Evolutionary conservation across 2,888 invertebrate species (phyloP).

Genomic region (Oligia fasciuncula): DNA sequence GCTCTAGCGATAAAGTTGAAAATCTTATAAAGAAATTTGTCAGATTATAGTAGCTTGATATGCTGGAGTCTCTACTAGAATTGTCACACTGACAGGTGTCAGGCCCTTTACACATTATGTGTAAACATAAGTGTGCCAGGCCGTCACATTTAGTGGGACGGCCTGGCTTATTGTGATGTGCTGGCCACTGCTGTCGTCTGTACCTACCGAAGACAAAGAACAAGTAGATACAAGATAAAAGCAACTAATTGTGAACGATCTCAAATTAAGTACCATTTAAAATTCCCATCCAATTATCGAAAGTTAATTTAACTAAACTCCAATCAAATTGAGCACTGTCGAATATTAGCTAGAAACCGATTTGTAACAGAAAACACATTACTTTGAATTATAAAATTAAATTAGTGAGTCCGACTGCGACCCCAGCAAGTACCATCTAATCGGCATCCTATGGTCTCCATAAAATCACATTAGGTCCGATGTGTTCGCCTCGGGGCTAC

Average conservation of each 20-base stretch:
- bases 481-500: slow-evolving; percentile 80
- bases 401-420: slow-evolving; percentile 69
- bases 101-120: too few relatives aligned
- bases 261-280: slow-evolving; percentile 3
- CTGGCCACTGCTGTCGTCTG: too few relatives aligned
- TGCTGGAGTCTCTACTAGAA: too few relatives aligned
- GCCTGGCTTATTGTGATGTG: too few relatives aligned
- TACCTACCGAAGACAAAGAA: not conserved
- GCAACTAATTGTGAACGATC: not conserved
- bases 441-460: slow-evolving; percentile 81
- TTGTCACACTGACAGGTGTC: too few relatives aligned
- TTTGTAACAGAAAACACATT: slow-evolving; percentile 63
- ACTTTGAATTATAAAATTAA: slow-evolving; percentile 72
- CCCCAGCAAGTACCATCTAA: slow-evolving; percentile 70
- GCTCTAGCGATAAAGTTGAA: too few relatives aligned
- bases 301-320: slow-evolving; percentile 9
- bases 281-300: slow-evolving; percentile 10
- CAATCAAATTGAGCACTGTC: slow-evolving; percentile 47
- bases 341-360: slow-evolving; percentile 46
- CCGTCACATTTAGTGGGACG: too few relatives aligned
- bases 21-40: too few relatives aligned
- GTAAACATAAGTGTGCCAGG: too few relatives aligned
- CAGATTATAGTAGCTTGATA: too few relatives aligned
- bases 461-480: slow-evolving; percentile 88
- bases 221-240: not conserved